A percentile compares a stretch with the other conserved stretches of the same genome.
Evolutionary conservation across 2,113 vertebrate species (phyloP).

Genomic region (Thamnophis sirtalis): DNA sequence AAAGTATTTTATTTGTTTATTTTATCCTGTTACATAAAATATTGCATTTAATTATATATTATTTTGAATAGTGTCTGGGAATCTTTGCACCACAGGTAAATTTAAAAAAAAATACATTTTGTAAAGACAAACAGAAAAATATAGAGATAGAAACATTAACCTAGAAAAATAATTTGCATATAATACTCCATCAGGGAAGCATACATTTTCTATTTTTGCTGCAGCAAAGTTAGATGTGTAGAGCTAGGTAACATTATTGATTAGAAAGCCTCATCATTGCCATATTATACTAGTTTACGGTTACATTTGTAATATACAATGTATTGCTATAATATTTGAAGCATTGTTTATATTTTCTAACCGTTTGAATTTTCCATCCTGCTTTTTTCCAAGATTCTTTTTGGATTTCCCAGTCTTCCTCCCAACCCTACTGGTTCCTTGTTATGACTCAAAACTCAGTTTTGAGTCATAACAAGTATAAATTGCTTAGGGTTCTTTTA

Average conservation of each 20-base stretch:
- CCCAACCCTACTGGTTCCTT: not conserved
- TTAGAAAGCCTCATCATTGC: not conserved
- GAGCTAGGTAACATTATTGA: not conserved
- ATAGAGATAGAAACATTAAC: not conserved
- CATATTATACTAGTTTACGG: not conserved
- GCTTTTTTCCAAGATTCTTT: not conserved
- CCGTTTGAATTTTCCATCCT: not conserved
- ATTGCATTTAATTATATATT: not conserved
- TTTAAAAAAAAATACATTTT: not conserved
- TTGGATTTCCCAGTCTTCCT: not conserved
- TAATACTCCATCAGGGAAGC: not conserved
- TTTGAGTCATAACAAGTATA: too few relatives aligned
- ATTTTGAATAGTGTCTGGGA: not conserved
- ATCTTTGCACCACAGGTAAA: not conserved
- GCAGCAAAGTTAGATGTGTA: not conserved
- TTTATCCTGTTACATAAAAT: not conserved
- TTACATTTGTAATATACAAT: not conserved
- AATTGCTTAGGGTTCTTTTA: too few relatives aligned
- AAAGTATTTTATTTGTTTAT: not conserved
- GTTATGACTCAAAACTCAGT: not conserved
- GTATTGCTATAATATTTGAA: not conserved
- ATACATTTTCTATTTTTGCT: not conserved
- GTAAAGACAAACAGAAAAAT: not conserved
- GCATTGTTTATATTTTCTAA: not conserved
- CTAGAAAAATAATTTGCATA: not conserved